Percentiles rank a stretch among this genome's conserved stretches.
These are phyloP conservation scores for Adelognathus sp. DNA, from an alignment of 2,888 invertebrate species.

Conservation along the genomic window DNA sequence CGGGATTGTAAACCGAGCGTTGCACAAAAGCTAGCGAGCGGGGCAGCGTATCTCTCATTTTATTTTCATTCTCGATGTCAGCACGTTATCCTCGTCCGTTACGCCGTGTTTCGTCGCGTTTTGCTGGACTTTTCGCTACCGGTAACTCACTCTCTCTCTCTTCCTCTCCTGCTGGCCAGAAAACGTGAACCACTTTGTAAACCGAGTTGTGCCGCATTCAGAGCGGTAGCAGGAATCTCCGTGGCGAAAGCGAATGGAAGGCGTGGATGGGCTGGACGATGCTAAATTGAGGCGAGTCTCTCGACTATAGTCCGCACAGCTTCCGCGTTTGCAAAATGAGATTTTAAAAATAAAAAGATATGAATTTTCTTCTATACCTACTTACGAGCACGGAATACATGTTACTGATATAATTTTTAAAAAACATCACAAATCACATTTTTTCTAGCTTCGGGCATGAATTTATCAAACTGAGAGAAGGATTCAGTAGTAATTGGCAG, in stretches of 20 bases:
- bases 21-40: not conserved
- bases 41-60: not conserved
- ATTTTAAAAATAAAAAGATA: too few relatives aligned
- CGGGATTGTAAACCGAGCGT: conserved; percentile 12
- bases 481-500: too few relatives aligned
- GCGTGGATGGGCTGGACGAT: not conserved
- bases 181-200: conserved; percentile 10
- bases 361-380: too few relatives aligned
- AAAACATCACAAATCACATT: too few relatives aligned
- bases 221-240: conserved; percentile 6
- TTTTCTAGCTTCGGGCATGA: too few relatives aligned
- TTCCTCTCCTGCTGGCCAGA: not conserved
- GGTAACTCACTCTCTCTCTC: too few relatives aligned
- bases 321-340: not conserved
- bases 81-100: conserved; percentile 5
- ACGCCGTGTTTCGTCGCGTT: not conserved
- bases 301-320: not conserved
- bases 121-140: not conserved
- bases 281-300: not conserved
- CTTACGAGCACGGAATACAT: too few relatives aligned
- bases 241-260: not conserved
- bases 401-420: too few relatives aligned
- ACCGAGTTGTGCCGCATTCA: not conserved
- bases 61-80: conserved; percentile 24
- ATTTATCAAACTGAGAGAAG: too few relatives aligned